Percentiles rank a stretch among this genome's conserved stretches.
These are phyloP conservation scores for Sinella curviseta DNA, from an alignment of 1,140 invertebrate species.

Conservation along the genomic window DNA sequence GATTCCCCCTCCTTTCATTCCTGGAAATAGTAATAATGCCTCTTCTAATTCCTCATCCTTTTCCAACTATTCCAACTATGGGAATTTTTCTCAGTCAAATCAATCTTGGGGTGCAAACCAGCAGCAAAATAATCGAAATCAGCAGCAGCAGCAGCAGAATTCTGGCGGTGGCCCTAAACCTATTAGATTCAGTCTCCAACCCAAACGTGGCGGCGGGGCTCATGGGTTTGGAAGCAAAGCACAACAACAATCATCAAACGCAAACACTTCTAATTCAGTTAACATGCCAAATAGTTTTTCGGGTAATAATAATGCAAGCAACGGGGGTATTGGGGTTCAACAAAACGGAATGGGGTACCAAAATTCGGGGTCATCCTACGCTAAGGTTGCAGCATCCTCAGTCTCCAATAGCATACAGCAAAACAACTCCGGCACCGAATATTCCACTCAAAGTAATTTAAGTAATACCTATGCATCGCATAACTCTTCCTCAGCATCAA, in stretches of 20 bases:
- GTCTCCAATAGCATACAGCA: constrained; percentile 3
- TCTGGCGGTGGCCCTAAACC: constrained; percentile 18
- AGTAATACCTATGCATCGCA: not conserved
- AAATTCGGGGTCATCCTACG: not conserved
- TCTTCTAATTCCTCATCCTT: constrained; percentile 7
- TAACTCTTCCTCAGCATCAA: not conserved
- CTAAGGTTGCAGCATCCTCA: not conserved
- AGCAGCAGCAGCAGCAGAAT: not conserved
- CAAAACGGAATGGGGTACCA: constrained; percentile 10
- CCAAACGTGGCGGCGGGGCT: not conserved
- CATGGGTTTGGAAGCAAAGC: constrained; percentile 13
- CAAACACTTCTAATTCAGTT: not conserved
- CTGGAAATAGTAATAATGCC: not conserved
- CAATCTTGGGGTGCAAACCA: not conserved
- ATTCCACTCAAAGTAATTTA: not conserved
- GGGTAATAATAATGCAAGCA: not conserved
- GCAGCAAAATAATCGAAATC: constrained; percentile 5
- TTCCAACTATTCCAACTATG: constrained; percentile 11
- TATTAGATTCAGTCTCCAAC: constrained; percentile 14
- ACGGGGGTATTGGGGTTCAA: not conserved
- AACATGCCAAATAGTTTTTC: not conserved
- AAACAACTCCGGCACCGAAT: not conserved
- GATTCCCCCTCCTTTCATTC: not conserved
- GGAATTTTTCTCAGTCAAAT: not conserved
- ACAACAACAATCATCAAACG: not conserved